Evolutionary conservation across 2,888 invertebrate genomes (phyloP), one percentile per base, ranked within the genome.

Genomic region (Eudasyphora cyanicolor): DNA sequence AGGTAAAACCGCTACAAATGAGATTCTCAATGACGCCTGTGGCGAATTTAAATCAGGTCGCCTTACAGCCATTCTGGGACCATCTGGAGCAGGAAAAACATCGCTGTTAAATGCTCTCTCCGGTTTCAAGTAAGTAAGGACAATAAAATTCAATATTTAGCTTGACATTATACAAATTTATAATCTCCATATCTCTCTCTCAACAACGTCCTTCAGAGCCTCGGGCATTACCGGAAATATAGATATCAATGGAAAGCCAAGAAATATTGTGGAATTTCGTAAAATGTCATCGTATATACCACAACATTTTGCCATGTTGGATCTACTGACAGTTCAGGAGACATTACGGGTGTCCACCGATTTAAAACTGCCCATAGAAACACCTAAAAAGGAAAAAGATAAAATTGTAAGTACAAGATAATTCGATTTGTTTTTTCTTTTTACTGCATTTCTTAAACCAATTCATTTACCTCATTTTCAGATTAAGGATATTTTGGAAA

Each of bases 261-360:
- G 96, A 29, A 93, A 95, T 85, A 93, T 95, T 85, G 92, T 94
- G 80, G 92, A 93, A 79, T 95, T 97, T 87, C 94, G 96, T 17
- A 89, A 89, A 82, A 89, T 90, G 83, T 89, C 89, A 10, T 89
- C 97, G 88, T 98, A 98, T 92, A 98, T 98, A 87, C 96, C 98
- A 93, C 98, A 98, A 91, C 95, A 97, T 86, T 96, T 96, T 90
- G 94, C 94, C 86, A 93, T 98, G 69, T 95, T 97, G 85, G 95
- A 96, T 2, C 93, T 96, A 89, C 93, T 98, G 64, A 97, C 97
- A 0, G 96, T 97, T 10, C 93, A 94, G 74, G 98, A 98, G 92
- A 95, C 97, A 5, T 95, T 98, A 93, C 93, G 93, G 82, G 94
- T 97, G 27, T 97, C 98, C 0, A 96, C 97, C 0, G 95, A 97